These are phyloP conservation scores for Ptiloglossa arizonensis DNA, from an alignment of 1,140 invertebrate species.

Conservation along the genomic window DNA sequence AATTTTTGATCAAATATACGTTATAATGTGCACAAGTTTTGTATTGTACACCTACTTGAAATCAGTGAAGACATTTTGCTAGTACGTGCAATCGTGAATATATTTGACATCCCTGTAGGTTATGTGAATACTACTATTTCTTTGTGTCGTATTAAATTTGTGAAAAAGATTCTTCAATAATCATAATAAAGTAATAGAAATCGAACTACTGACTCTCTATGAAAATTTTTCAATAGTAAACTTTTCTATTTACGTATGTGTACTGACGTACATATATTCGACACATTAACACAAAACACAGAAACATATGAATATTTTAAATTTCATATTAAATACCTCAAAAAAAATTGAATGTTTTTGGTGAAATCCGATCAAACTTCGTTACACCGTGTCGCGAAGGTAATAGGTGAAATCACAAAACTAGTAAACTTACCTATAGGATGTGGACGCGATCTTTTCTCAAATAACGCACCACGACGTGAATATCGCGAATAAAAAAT, in stretches of 20 bases:
- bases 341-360: not conserved
- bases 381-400: not conserved
- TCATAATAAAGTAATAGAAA: not conserved
- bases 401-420: constrained; percentile 35
- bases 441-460: constrained; percentile 32
- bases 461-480: constrained; percentile 13
- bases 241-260: not conserved
- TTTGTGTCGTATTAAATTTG: not conserved
- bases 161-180: not conserved
- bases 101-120: not conserved
- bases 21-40: not conserved
- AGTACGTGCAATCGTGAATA: not conserved
- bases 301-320: not conserved
- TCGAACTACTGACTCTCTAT: not conserved
- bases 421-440: constrained; percentile 45
- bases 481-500: constrained; percentile 14
- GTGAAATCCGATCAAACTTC: not conserved
- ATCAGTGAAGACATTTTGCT: not conserved
- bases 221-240: not conserved
- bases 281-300: not conserved
- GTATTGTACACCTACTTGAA: not conserved
- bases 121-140: not conserved
- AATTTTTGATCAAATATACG: constrained; percentile 4
- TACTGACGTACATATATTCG: not conserved
- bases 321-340: not conserved